Percentiles rank a stretch among this genome's conserved stretches.
phyloP scores from a whole-genome alignment of 1,140 invertebrate species.

The Atta texana region DNA sequence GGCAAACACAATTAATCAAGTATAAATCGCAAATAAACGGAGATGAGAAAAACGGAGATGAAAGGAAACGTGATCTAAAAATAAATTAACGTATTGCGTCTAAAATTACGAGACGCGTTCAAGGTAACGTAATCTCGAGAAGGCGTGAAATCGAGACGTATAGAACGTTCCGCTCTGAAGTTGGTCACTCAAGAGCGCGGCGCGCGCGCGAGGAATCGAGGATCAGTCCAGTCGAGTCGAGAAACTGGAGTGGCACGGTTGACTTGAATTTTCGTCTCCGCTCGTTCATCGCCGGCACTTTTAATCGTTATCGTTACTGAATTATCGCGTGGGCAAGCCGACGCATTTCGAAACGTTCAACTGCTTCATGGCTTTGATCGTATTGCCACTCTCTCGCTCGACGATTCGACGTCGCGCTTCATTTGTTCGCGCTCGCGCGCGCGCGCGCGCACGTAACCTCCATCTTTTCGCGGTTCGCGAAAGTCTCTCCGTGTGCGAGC shows the following conservation, averaged over 20 bases:
- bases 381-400: neutral
- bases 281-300: slow-evolving; percentile 9
- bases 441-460: slow-evolving; percentile 39
- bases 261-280: slow-evolving; percentile 9
- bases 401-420: neutral
- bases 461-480: neutral
- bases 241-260: neutral
- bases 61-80: neutral
- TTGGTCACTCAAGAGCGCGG: slow-evolving; percentile 3
- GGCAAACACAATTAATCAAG: slow-evolving; percentile 5
- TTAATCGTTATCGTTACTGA: slow-evolving; percentile 28
- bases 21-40: neutral
- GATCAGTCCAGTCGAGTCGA: neutral
- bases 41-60: neutral
- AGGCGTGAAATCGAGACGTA: neutral
- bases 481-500: neutral
- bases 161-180: neutral
- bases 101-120: neutral
- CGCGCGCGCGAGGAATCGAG: neutral
- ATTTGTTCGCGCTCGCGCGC: neutral
- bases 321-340: slow-evolving; percentile 27
- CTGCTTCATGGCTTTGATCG: neutral
- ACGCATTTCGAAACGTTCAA: slow-evolving; percentile 32
- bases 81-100: neutral
- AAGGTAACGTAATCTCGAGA: slow-evolving; percentile 8